Conservation (phyloP, 1,140 invertebrate species). For the Drosophila auraria region DNA sequence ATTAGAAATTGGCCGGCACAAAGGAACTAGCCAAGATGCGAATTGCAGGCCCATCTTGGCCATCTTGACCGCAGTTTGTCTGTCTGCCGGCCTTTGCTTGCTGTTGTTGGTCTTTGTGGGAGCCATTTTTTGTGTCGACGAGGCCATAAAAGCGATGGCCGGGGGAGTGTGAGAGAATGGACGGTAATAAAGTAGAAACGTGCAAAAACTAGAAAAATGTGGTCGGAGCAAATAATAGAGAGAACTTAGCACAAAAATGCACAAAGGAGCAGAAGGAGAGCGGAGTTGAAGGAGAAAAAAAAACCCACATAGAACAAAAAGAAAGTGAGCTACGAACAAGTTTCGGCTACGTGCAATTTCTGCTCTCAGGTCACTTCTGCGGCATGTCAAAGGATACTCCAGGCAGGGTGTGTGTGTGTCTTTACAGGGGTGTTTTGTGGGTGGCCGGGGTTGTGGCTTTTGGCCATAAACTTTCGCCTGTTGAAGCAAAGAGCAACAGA, state of each 20-base stretch:
- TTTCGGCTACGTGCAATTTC: slow-evolving; percentile 77
- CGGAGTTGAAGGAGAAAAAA: slow-evolving; percentile 4
- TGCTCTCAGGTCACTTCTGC: slow-evolving; percentile 71
- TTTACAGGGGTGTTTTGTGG: slow-evolving; percentile 22
- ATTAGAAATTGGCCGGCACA: slow-evolving; percentile 71
- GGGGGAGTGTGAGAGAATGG: slow-evolving; percentile 31
- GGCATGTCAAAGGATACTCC: slow-evolving; percentile 47
- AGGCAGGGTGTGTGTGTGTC: neutral
- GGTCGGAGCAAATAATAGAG: slow-evolving; percentile 79
- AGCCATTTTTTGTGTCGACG: slow-evolving; percentile 53
- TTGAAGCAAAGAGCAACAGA: slow-evolving; percentile 60
- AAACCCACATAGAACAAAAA: slow-evolving; percentile 18
- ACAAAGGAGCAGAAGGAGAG: slow-evolving; percentile 54
- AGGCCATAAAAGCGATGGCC: slow-evolving; percentile 68
- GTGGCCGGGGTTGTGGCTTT: slow-evolving; percentile 63
- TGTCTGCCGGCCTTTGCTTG: slow-evolving; percentile 42
- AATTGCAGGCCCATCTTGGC: slow-evolving; percentile 15
- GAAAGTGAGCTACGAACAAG: slow-evolving; percentile 64
- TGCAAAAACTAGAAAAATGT: slow-evolving; percentile 83
- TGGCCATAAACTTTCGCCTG: slow-evolving; percentile 77
- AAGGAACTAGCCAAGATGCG: slow-evolving; percentile 11
- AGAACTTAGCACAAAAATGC: slow-evolving; percentile 64
- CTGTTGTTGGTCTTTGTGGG: slow-evolving; percentile 19
- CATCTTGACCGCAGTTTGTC: slow-evolving; percentile 68
- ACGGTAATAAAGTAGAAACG: slow-evolving; percentile 82